These are phyloP conservation scores for Bimastos eiseni DNA, from an alignment of 2,888 invertebrate species.

Conservation along the genomic window DNA sequence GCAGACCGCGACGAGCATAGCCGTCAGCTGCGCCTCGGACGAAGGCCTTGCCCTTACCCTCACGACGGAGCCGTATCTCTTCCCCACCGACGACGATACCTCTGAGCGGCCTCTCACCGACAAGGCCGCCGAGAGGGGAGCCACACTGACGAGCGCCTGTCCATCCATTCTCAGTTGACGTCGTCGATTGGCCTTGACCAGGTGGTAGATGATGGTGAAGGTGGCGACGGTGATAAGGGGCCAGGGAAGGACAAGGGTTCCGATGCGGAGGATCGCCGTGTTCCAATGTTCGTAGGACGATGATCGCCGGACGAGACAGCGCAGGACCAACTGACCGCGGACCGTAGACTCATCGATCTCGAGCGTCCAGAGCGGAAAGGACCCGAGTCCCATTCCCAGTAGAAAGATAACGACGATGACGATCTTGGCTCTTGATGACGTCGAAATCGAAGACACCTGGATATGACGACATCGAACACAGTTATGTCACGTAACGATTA, in stretches of 20 bases:
- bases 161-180: neutral
- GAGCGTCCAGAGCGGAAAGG: conserved; percentile 40
- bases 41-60: neutral
- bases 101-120: neutral
- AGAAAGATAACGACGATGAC: conserved; percentile 45
- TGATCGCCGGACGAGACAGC: neutral
- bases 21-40: conserved; percentile 34
- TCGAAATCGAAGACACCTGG: conserved; percentile 41
- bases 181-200: conserved; percentile 21
- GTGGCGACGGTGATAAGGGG: conserved; percentile 32
- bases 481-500: neutral
- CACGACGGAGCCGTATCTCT: neutral
- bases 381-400: conserved; percentile 44
- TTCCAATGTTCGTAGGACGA: conserved; percentile 29
- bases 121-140: neutral
- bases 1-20: conserved; percentile 37
- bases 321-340: neutral
- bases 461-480: neutral
- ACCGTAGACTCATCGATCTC: neutral
- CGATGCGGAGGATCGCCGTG: conserved; percentile 31
- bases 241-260: conserved; percentile 32
- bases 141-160: neutral
- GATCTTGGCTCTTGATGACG: conserved; percentile 42
- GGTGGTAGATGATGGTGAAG: conserved; percentile 27
- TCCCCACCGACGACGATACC: neutral